phyloP scores from a whole-genome alignment of 2,888 invertebrate genomes.

The Dexiosoma caninum region DNA sequence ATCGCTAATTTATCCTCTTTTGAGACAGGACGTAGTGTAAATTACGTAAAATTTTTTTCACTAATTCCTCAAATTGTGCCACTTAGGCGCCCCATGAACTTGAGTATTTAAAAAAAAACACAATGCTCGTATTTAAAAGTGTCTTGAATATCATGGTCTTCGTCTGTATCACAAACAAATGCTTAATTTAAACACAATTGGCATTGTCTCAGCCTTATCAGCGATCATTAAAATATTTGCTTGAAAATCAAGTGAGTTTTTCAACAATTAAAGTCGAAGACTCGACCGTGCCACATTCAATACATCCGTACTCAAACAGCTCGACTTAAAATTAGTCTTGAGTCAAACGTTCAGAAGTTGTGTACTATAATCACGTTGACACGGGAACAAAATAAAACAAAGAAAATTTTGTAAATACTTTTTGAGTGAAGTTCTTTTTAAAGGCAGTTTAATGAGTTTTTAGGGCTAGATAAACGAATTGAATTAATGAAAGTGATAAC shows the following conservation, averaged over 20 bases:
- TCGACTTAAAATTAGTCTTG: conserved; percentile 49
- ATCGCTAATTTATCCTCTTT: no score
- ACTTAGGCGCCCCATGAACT: background rate
- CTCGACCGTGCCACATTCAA: background rate
- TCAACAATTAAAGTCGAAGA: conserved; percentile 38
- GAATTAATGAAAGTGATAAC: conserved; percentile 35
- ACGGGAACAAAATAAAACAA: conserved; percentile 9
- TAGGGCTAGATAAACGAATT: background rate
- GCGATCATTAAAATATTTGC: background rate
- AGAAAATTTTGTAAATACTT: background rate
- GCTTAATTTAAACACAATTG: conserved; percentile 14
- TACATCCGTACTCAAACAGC: conserved; percentile 24
- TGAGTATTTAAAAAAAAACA: background rate
- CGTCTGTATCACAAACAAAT: conserved; percentile 28
- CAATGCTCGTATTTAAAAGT: background rate
- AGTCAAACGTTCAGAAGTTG: conserved; percentile 34
- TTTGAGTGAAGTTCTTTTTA: background rate
- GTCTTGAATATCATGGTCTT: conserved; percentile 21
- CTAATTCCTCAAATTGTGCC: background rate
- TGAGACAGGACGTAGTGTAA: background rate
- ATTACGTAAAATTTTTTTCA: background rate
- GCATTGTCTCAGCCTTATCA: conserved; percentile 41
- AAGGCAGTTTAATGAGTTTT: background rate
- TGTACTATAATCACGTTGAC: conserved; percentile 20
- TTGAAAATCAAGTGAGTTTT: conserved; percentile 11